Conservation (phyloP, 2,888 invertebrate species). For the Diplazon laetatorius region DNA sequence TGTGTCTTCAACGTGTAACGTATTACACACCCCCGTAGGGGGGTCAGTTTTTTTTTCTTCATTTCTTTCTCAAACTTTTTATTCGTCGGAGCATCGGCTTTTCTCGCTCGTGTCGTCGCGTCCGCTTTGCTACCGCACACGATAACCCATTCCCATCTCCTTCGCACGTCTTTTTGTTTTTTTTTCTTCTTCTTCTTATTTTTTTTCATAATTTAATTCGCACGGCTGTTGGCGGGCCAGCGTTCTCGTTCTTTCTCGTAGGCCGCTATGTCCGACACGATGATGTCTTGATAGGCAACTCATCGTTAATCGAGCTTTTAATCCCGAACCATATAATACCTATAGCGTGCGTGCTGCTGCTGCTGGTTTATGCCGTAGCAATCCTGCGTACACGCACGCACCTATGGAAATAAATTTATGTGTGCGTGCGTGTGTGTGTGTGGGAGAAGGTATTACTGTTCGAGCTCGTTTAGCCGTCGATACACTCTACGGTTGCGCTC, state of each 20-base stretch:
- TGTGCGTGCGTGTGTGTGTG: not conserved
- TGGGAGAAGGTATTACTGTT: not conserved
- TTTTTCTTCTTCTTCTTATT: not conserved
- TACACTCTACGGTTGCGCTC: not conserved
- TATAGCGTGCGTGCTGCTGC: constrained; percentile 54
- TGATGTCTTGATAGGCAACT: constrained; percentile 77
- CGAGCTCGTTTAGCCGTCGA: constrained; percentile 4
- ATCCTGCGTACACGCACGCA: constrained; percentile 44
- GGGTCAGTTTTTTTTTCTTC: constrained; percentile 29
- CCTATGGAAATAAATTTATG: not conserved
- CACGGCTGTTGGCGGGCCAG: constrained; percentile 1
- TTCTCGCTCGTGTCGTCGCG: not conserved
- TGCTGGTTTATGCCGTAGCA: constrained; percentile 30
- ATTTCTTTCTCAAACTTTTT: constrained; percentile 48
- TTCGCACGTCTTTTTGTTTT: constrained; percentile 57
- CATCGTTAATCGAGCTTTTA: constrained; percentile 77
- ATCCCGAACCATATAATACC: constrained; percentile 65
- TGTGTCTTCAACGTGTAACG: constrained; percentile 1
- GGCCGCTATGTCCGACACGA: constrained; percentile 65
- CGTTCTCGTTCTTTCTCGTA: constrained; percentile 54
- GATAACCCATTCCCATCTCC: constrained; percentile 39
- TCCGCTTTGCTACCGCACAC: constrained; percentile 11
- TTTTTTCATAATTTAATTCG: no score
- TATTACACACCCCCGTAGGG: constrained; percentile 36
- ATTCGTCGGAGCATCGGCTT: no score